phyloP scores from a whole-genome alignment of 92 coral and sea anemone genomes.

The Zoanthus sansibaricus region DNA sequence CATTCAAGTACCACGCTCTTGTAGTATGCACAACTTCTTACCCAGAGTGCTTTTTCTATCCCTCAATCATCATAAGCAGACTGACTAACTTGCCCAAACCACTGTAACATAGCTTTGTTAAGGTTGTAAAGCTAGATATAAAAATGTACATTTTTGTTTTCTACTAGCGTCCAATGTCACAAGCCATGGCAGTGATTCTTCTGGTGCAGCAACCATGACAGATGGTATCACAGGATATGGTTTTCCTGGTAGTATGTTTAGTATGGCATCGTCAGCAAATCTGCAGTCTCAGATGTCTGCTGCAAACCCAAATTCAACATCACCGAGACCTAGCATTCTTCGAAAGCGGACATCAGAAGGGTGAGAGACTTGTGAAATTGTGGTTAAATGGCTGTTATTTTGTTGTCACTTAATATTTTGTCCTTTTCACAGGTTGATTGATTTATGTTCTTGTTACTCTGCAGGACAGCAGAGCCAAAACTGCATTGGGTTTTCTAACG shows the following conservation, averaged over 20 bases:
- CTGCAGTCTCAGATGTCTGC: slow-evolving; percentile 77
- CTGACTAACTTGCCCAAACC: not conserved
- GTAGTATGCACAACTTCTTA: no score
- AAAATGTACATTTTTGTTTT: not conserved
- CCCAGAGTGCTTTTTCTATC: no score
- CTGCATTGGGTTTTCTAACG: no score
- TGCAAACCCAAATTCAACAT: slow-evolving; percentile 89
- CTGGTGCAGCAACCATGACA: slow-evolving; percentile 10
- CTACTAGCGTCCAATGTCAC: slow-evolving; percentile 28
- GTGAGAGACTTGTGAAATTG: slow-evolving; percentile 54
- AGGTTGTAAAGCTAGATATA: not conserved
- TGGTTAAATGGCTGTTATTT: not conserved
- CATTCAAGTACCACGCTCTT: no score
- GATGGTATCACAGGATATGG: slow-evolving; percentile 40
- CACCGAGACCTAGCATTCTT: slow-evolving; percentile 97
- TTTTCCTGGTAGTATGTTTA: slow-evolving; percentile 41
- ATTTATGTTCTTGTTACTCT: no score
- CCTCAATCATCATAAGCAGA: no score
- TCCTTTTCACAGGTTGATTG: no score
- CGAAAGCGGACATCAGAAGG: slow-evolving; percentile 95
- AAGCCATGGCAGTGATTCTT: slow-evolving; percentile 38
- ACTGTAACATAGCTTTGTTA: not conserved
- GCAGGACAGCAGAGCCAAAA: no score
- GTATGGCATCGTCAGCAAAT: slow-evolving; percentile 55
- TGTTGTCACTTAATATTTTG: not conserved